A percentile compares a stretch with the other conserved stretches of the same genome.
Conservation (phyloP, 2,113 vertebrate genomes). For the Alaudala cheleensis region DNA sequence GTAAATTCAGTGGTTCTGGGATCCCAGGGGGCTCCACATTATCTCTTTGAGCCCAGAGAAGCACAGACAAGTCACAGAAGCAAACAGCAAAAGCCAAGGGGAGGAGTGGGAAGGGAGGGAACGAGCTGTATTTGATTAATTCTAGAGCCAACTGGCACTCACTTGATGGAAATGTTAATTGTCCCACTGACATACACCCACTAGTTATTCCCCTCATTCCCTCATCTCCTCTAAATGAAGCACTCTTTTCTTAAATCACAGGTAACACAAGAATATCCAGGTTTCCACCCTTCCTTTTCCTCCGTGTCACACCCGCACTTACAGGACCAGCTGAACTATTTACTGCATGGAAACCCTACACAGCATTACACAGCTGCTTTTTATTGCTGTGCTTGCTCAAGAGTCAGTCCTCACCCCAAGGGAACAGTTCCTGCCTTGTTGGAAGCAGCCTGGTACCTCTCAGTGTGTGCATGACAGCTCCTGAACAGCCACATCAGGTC, state of each 20-base stretch:
- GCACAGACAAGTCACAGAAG: not conserved
- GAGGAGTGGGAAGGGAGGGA: constrained; percentile 35
- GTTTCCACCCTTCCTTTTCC: constrained; percentile 44
- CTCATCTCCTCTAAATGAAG: not conserved
- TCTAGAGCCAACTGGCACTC: constrained; percentile 29
- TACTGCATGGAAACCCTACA: not conserved
- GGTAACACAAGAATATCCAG: constrained; percentile 4
- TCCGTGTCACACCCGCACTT: not conserved
- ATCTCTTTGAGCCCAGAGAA: not conserved
- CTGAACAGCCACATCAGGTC: not conserved
- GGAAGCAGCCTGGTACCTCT: not conserved
- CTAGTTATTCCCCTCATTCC: not conserved
- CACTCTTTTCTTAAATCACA: constrained; percentile 8
- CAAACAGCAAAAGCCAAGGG: not conserved
- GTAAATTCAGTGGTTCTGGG: not conserved
- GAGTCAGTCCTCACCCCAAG: not conserved
- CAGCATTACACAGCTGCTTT: not conserved
- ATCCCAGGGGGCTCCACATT: not conserved
- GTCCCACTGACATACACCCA: constrained; percentile 18
- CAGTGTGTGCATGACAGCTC: fast-evolving
- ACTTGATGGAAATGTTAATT: constrained; percentile 37
- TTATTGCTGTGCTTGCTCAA: not conserved
- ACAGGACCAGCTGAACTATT: not conserved
- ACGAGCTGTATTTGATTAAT: not conserved
- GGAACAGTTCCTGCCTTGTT: not conserved